Percentiles rank a stretch among this genome's conserved stretches.
These are phyloP conservation scores for Subacronicta megacephala DNA, from an alignment of 2,888 invertebrate species.

Conservation along the genomic window DNA sequence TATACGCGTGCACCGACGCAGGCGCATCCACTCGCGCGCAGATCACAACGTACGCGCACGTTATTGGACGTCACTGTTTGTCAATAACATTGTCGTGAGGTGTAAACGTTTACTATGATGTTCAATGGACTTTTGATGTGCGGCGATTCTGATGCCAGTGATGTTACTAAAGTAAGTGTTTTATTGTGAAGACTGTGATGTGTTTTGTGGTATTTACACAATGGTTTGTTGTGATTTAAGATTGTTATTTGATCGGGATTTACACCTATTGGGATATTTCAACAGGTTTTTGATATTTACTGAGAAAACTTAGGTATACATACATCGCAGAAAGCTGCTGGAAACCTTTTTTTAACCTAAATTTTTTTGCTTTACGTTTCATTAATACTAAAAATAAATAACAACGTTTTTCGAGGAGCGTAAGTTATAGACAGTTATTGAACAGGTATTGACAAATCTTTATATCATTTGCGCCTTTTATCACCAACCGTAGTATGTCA, in stretches of 20 bases:
- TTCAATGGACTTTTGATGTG: slow-evolving; percentile 81
- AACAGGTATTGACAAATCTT: no score
- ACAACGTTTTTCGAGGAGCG: no score
- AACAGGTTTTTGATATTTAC: neutral
- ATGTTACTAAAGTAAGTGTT: slow-evolving; percentile 78
- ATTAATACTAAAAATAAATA: no score
- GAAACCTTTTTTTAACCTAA: no score
- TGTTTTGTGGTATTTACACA: neutral
- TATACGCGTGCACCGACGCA: slow-evolving; percentile 49
- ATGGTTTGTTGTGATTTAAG: slow-evolving; percentile 19
- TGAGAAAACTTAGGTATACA: neutral
- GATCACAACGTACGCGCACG: slow-evolving; percentile 37
- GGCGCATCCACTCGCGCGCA: slow-evolving; percentile 48
- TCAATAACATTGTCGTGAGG: slow-evolving; percentile 48
- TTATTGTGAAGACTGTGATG: slow-evolving; percentile 16
- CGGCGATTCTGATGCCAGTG: slow-evolving; percentile 82
- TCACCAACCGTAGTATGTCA: no score
- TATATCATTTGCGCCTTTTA: no score
- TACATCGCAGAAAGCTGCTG: no score
- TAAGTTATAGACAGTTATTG: no score
- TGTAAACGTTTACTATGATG: slow-evolving; percentile 72
- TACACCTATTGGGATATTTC: neutral
- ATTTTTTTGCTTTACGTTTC: no score
- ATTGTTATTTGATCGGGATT: neutral
- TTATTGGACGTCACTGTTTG: slow-evolving; percentile 26